Percentiles rank a stretch among this genome's conserved stretches.
Evolutionary conservation across 2,888 invertebrate genomes (phyloP).

Genomic region (Salpingus planirostris): DNA sequence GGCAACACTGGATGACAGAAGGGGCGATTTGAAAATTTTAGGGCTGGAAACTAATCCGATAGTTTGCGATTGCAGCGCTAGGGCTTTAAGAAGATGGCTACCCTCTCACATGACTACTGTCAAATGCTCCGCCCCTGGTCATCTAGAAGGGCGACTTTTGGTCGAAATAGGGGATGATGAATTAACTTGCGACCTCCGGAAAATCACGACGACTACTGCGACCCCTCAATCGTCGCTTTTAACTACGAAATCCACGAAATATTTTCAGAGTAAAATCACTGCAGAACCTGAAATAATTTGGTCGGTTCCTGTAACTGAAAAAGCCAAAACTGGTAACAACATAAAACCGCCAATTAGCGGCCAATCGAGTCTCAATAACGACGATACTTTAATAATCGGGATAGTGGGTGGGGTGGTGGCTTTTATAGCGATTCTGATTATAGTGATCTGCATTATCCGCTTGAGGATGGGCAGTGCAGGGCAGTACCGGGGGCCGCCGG

Average conservation of each 20-base stretch:
- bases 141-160: slow-evolving; percentile 58
- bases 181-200: slow-evolving; percentile 64
- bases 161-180: slow-evolving; percentile 74
- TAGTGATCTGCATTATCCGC: slow-evolving; percentile 81
- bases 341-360: slow-evolving; percentile 51
- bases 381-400: slow-evolving; percentile 90
- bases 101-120: slow-evolving; percentile 53
- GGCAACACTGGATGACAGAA: slow-evolving; percentile 71
- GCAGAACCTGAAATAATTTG: slow-evolving; percentile 84
- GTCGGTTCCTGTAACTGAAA: slow-evolving; percentile 65
- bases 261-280: slow-evolving; percentile 47
- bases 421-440: slow-evolving; percentile 79
- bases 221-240: slow-evolving; percentile 34
- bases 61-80: slow-evolving; percentile 75
- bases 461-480: slow-evolving; percentile 46
- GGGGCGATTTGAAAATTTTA: slow-evolving; percentile 62
- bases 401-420: slow-evolving; percentile 89
- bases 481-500: slow-evolving; percentile 63
- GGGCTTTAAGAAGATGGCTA: slow-evolving; percentile 72
- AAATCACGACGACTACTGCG: slow-evolving; percentile 43
- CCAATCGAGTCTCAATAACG: slow-evolving; percentile 61
- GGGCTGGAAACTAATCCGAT: slow-evolving; percentile 76
- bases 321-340: slow-evolving; percentile 47
- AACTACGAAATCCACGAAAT: slow-evolving; percentile 42
- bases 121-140: slow-evolving; percentile 59